Conservation (phyloP, 2,113 vertebrate species). For the Zosterops borbonicus region DNA sequence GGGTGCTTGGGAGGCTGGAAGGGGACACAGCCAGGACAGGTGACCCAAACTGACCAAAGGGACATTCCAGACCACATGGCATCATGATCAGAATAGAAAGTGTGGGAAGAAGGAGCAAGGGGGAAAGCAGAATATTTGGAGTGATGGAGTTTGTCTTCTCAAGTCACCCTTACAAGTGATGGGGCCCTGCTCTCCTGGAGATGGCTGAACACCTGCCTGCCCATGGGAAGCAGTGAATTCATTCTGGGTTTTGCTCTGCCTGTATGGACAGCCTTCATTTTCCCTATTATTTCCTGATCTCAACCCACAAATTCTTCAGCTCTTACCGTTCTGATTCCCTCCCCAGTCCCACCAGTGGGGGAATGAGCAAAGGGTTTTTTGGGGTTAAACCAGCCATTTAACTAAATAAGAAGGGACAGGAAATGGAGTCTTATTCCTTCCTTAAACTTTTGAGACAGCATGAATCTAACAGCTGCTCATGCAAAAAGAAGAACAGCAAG, state of each 20-base stretch:
- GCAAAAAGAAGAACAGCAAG: background rate
- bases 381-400: background rate
- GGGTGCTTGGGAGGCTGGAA: background rate
- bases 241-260: background rate
- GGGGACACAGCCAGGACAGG: background rate
- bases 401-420: background rate
- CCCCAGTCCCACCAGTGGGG: background rate
- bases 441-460: background rate
- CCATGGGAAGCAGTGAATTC: background rate
- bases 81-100: fast-evolving
- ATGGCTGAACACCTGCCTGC: background rate
- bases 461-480: background rate
- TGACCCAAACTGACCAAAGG: background rate
- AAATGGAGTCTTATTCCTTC: background rate
- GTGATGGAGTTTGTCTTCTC: background rate
- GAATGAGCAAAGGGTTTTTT: fast-evolving
- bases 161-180: fast-evolving
- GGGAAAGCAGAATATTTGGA: too few relatives aligned
- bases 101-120: fast-evolving
- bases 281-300: background rate
- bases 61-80: background rate
- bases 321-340: background rate
- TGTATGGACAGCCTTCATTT: fast-evolving
- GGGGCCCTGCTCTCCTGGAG: background rate
- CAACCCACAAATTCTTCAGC: background rate